Evolutionary conservation across 2,888 invertebrate genomes (phyloP).

Genomic region (Himalopsyche anomala): DNA sequence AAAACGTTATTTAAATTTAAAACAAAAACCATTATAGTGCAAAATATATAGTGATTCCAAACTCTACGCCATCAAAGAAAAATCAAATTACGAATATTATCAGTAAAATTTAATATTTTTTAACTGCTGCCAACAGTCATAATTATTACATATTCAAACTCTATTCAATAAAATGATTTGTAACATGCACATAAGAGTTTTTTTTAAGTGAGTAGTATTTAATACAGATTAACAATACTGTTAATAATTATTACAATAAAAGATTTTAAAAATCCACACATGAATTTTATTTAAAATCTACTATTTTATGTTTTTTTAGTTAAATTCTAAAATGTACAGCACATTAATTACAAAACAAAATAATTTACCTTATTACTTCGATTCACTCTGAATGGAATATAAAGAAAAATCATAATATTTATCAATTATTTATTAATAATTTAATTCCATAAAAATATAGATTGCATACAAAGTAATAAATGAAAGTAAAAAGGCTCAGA

Average conservation of each 20-base stretch:
- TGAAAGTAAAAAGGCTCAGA: background rate
- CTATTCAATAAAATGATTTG: background rate
- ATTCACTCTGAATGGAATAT: background rate
- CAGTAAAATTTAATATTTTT: no score
- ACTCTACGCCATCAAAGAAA: no score
- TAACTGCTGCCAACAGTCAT: no score
- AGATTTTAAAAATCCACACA: background rate
- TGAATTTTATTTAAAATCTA: conserved; percentile 10
- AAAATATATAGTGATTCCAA: no score
- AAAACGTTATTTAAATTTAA: no score
- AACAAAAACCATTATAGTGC: no score
- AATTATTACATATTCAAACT: no score
- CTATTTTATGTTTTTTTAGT: background rate
- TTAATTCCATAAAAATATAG: background rate
- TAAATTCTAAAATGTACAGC: conserved; percentile 9
- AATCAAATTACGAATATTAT: no score
- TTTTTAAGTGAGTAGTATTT: background rate
- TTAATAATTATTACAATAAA: background rate
- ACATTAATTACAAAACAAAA: conserved; percentile 42
- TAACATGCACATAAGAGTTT: background rate
- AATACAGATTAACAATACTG: conserved; percentile 1
- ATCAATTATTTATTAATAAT: background rate
- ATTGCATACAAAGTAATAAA: background rate
- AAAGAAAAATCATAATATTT: background rate
- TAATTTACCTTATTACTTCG: background rate